A percentile compares a stretch with the other conserved stretches of the same genome.
These are phyloP conservation scores for Diplolepis rosae DNA, from an alignment of 2,888 invertebrate species.

Conservation along the genomic window DNA sequence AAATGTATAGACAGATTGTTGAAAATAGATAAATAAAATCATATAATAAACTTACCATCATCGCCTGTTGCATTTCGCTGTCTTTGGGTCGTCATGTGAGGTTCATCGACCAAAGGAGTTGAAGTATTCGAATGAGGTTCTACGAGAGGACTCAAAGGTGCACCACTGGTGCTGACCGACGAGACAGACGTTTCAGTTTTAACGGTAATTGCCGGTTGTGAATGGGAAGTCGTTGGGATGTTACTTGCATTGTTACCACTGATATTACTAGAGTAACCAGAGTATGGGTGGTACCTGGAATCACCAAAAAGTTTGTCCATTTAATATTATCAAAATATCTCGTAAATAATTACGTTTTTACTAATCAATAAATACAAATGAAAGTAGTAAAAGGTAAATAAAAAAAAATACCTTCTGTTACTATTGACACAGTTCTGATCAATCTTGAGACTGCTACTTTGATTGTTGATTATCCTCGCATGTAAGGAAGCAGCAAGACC, in stretches of 20 bases:
- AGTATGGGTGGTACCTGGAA: conserved; percentile 68
- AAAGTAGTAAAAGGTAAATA: background rate
- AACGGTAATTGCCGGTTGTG: conserved; percentile 63
- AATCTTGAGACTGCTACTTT: conserved; percentile 70
- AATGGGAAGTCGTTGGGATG: conserved; percentile 56
- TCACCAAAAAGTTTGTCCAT: background rate
- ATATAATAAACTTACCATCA: conserved; percentile 63
- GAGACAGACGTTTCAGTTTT: conserved; percentile 67
- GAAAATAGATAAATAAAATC: background rate
- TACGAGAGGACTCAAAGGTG: conserved; percentile 76
- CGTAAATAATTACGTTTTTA: too few relatives aligned
- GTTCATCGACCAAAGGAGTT: conserved; percentile 79
- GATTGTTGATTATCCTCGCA: conserved; percentile 83
- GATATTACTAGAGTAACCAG: conserved; percentile 62
- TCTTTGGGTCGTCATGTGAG: conserved; percentile 68
- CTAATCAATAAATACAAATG: background rate
- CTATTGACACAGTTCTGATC: conserved; percentile 41
- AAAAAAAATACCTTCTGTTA: conserved; percentile 40
- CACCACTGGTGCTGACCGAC: conserved; percentile 69
- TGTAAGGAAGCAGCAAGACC: conserved; percentile 89
- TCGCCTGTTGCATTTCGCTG: conserved; percentile 68
- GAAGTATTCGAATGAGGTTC: conserved; percentile 83
- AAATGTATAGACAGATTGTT: background rate
- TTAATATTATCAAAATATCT: background rate
- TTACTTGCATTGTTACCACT: conserved; percentile 59